A percentile compares a stretch with the other conserved stretches of the same genome.
Evolutionary conservation across 2,888 invertebrate species (phyloP).

Genomic region (Aphidoletes aphidimyza): DNA sequence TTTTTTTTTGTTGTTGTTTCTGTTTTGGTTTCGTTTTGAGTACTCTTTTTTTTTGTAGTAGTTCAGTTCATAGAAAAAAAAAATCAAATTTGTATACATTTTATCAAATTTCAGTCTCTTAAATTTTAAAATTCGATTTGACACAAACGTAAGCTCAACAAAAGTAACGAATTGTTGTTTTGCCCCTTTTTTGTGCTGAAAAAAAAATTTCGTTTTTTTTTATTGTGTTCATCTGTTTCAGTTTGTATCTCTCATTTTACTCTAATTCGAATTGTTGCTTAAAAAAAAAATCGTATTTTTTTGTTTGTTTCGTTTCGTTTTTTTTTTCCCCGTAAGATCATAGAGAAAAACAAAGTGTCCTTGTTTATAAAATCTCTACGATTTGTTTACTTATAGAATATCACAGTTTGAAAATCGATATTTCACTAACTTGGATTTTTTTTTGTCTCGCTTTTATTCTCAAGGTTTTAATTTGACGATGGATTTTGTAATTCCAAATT

Average conservation of each 20-base stretch:
- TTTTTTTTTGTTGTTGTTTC: background rate
- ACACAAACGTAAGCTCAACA: conserved; percentile 23
- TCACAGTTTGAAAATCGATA: conserved; percentile 24
- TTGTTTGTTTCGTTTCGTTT: conserved; percentile 3
- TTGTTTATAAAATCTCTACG: conserved; percentile 2
- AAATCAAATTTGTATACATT: conserved; percentile 25
- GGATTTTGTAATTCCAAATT: background rate
- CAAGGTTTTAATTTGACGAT: background rate
- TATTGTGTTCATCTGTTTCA: background rate
- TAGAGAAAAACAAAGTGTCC: conserved; percentile 27
- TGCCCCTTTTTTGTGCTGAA: conserved; percentile 54
- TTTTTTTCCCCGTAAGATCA: background rate
- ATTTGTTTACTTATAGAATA: conserved; percentile 25
- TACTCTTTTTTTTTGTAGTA: background rate
- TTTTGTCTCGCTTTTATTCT: background rate
- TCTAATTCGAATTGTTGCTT: conserved; percentile 21
- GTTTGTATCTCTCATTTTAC: background rate
- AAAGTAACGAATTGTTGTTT: conserved; percentile 5
- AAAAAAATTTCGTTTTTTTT: background rate
- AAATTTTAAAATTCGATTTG: conserved; percentile 30
- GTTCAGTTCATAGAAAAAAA: conserved; percentile 8
- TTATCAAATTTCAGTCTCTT: conserved; percentile 52
- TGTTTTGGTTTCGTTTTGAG: background rate
- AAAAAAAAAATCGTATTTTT: background rate
- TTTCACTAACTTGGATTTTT: conserved; percentile 12